These are phyloP conservation scores for Melangyna quadrimaculata DNA, from an alignment of 2,888 invertebrate genomes.

Conservation along the genomic window DNA sequence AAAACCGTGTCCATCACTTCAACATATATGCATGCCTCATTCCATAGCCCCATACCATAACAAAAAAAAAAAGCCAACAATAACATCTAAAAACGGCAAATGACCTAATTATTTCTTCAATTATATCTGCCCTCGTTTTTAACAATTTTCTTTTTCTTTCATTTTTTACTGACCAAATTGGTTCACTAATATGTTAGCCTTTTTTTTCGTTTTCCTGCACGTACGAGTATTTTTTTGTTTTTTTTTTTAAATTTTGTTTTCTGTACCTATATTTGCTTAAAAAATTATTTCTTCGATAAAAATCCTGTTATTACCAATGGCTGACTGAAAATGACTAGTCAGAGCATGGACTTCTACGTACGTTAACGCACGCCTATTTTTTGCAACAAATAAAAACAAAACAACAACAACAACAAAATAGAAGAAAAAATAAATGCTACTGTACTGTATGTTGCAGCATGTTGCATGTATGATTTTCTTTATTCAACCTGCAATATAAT, in stretches of 20 bases:
- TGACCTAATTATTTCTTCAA: constrained; percentile 58
- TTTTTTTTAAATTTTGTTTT: neutral
- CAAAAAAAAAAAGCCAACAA: constrained; percentile 16
- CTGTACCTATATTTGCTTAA: constrained; percentile 1
- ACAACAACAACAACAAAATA: neutral
- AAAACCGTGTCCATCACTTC: neutral
- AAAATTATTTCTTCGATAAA: constrained; percentile 49
- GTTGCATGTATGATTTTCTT: constrained; percentile 17
- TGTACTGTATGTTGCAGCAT: neutral
- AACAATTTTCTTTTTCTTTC: constrained; percentile 8
- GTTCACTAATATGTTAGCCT: constrained; percentile 10
- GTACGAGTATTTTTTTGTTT: neutral
- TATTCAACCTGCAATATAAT: constrained; percentile 21
- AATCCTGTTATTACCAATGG: constrained; percentile 54
- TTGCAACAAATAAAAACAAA: neutral
- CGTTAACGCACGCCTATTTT: constrained; percentile 39
- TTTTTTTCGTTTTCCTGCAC: constrained; percentile 27
- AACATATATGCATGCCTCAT: neutral
- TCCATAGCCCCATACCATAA: neutral
- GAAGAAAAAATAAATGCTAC: neutral
- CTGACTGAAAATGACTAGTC: constrained; percentile 28
- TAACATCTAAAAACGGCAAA: constrained; percentile 49
- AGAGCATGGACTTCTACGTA: constrained; percentile 5
- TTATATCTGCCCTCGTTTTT: constrained; percentile 57
- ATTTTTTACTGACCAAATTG: neutral